phyloP scores from a whole-genome alignment of 2,888 invertebrate genomes.

The Spicauda simplicius region DNA sequence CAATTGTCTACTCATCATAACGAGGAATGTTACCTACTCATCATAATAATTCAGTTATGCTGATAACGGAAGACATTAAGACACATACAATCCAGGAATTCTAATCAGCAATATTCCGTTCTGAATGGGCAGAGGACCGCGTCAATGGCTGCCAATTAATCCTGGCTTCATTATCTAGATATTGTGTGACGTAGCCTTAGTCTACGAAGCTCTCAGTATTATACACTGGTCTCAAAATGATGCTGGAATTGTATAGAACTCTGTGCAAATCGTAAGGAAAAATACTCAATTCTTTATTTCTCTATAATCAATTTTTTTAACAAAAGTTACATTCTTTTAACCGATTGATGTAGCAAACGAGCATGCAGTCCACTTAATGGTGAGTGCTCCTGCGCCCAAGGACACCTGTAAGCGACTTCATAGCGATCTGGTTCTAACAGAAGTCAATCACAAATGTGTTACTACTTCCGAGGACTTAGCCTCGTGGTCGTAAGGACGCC shows the following conservation, averaged over 20 bases:
- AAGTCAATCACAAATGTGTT: too few species aligned
- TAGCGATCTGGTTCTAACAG: too few species aligned
- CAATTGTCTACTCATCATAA: too few species aligned
- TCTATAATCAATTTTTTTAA: too few species aligned
- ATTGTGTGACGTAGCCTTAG: neutral
- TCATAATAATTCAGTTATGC: neutral
- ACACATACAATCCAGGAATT: neutral
- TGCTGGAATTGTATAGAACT: neutral
- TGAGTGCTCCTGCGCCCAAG: too few species aligned
- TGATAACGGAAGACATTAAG: neutral
- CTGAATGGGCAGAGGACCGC: conserved; percentile 8
- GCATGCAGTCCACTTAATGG: too few species aligned
- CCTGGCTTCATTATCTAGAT: conserved; percentile 9
- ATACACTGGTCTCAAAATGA: neutral
- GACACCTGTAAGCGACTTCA: too few species aligned
- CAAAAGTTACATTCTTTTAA: too few species aligned
- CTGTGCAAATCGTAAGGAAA: conserved; percentile 4
- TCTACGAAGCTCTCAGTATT: neutral
- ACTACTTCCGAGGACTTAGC: too few species aligned
- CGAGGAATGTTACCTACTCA: neutral
- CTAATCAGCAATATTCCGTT: conserved; percentile 18
- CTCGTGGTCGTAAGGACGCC: too few species aligned
- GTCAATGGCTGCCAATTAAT: conserved; percentile 14
- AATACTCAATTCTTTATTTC: too few species aligned
- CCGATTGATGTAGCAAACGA: too few species aligned